Conservation (phyloP, 2,113 vertebrate genomes). For the Microtus oregoni region DNA sequence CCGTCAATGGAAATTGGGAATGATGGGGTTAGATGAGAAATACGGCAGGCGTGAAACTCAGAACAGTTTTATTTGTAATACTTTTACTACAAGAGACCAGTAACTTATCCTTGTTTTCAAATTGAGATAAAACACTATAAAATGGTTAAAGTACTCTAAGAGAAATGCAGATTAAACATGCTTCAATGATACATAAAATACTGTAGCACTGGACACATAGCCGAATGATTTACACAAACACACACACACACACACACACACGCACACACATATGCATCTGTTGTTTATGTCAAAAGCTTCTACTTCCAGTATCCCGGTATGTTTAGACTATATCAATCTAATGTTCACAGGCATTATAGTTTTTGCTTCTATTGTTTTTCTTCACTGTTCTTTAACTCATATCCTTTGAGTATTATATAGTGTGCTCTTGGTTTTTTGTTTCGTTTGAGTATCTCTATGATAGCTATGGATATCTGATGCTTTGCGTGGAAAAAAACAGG, state of each 20-base stretch:
- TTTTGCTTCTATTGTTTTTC: neutral
- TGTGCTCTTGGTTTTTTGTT: neutral
- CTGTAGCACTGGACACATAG: neutral
- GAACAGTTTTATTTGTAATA: too few species aligned
- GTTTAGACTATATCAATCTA: neutral
- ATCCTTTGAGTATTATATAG: neutral
- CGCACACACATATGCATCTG: neutral
- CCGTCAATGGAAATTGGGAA: neutral
- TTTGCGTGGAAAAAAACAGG: neutral
- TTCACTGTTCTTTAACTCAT: neutral
- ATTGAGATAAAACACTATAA: neutral
- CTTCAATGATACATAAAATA: neutral
- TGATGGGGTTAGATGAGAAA: neutral
- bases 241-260: too few species aligned
- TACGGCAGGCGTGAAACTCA: too few species aligned
- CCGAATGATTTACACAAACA: neutral
- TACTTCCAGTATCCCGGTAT: neutral
- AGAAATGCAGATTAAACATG: neutral
- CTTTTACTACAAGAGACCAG: neutral
- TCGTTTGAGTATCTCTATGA: neutral
- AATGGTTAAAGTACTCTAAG: neutral
- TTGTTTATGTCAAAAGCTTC: neutral
- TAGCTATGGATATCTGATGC: neutral
- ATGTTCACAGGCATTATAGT: neutral
- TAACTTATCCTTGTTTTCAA: neutral